Conservation (phyloP, 2,113 vertebrate species). For the Tamias sibiricus region DNA sequence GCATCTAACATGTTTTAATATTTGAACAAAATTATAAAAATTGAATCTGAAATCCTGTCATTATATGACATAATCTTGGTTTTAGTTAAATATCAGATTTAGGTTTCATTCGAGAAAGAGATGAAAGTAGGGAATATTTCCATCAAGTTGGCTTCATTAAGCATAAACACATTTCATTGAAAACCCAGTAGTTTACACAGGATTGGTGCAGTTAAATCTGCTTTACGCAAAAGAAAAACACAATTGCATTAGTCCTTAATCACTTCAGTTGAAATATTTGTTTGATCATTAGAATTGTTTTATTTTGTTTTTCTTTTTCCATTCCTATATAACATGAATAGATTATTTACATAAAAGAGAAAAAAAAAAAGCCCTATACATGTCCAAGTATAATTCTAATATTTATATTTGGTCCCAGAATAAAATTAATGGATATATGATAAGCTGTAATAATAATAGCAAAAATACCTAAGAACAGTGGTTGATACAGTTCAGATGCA, state of each 20-base stretch:
- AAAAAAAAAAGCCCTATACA: not conserved
- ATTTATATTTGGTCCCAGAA: constrained; percentile 45
- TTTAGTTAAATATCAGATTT: not conserved
- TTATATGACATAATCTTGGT: not conserved
- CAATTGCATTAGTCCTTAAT: not conserved
- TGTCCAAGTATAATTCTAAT: not conserved
- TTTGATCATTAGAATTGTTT: not conserved
- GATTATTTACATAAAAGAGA: not conserved
- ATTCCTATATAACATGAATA: not conserved
- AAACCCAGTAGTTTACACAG: accelerated
- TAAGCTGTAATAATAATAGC: constrained; percentile 49
- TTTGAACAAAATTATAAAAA: not conserved
- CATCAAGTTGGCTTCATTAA: not conserved
- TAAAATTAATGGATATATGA: not conserved
- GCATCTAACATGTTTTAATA: not conserved
- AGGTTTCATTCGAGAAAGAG: not conserved
- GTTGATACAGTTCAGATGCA: constrained; percentile 66
- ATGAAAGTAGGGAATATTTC: not conserved
- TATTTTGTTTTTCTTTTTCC: not conserved
- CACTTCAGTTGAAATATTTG: not conserved
- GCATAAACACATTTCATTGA: not conserved
- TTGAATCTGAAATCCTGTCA: not conserved
- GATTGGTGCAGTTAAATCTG: not conserved
- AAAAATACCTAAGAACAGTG: constrained; percentile 32
- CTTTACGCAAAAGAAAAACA: not conserved